Evolutionary conservation across 2,797 vertebrate genomes (phyloP).

Genomic region (Coregonus sp.): DNA sequence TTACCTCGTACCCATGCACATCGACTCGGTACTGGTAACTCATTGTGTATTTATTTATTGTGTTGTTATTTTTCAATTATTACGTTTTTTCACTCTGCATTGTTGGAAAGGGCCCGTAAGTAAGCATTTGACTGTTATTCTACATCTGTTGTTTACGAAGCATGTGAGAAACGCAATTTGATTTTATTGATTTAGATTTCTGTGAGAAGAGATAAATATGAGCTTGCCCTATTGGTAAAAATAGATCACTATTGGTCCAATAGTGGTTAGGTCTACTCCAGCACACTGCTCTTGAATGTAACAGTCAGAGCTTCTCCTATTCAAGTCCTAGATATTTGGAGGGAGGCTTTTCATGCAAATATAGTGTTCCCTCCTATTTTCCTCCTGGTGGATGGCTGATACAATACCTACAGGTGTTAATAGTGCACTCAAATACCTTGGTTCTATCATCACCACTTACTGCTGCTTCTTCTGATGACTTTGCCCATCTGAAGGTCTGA

Average conservation of each 20-base stretch:
- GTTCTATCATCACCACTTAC: constrained; percentile 25
- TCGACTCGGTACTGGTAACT: too few relatives aligned
- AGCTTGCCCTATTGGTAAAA: not conserved
- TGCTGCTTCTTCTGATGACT: not conserved
- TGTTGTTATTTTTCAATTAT: too few relatives aligned
- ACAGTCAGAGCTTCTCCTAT: not conserved
- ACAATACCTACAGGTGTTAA: constrained; percentile 59
- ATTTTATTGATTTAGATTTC: too few relatives aligned
- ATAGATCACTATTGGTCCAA: too few relatives aligned
- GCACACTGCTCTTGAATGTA: not conserved
- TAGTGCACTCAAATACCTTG: constrained; percentile 42
- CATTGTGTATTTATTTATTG: too few relatives aligned
- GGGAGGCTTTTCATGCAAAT: constrained; percentile 2
- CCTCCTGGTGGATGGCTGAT: constrained; percentile 33
- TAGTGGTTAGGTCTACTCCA: not conserved
- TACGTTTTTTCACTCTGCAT: too few relatives aligned
- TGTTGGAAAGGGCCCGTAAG: too few relatives aligned
- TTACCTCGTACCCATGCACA: too few relatives aligned
- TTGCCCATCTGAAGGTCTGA: constrained; percentile 1
- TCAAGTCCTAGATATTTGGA: not conserved
- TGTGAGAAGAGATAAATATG: not conserved
- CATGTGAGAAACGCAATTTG: too few relatives aligned
- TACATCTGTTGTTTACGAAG: too few relatives aligned
- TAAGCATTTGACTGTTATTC: too few relatives aligned
- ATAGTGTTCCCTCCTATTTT: constrained; percentile 35